Percentiles rank a stretch among this genome's conserved stretches.
Conservation (phyloP, 2,113 vertebrate genomes). For the Dipodomys ordii region DNA sequence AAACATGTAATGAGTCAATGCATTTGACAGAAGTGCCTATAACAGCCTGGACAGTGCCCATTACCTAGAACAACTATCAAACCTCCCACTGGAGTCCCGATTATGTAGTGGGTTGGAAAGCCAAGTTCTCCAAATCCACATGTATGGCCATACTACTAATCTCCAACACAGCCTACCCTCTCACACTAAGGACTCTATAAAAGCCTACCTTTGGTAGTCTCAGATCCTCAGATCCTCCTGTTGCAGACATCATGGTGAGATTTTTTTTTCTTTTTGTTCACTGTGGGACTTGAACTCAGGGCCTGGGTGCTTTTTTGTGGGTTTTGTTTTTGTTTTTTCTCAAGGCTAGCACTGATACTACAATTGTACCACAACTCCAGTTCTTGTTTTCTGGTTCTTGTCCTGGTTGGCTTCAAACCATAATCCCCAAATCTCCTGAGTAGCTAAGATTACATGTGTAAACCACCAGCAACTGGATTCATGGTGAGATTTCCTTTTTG, state of each 20-base stretch:
- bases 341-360: no score
- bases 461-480: no score
- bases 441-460: no score
- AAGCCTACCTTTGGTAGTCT: no score
- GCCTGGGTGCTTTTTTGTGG: no score
- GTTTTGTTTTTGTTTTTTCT: no score
- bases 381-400: no score
- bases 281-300: no score
- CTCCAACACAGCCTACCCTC: not conserved
- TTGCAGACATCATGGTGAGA: not conserved
- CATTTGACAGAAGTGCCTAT: not conserved
- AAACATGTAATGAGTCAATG: not conserved
- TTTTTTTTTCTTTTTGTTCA: no score
- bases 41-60: not conserved
- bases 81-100: not conserved
- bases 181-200: not conserved
- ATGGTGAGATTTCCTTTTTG: not conserved
- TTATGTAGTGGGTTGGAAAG: not conserved
- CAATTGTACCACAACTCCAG: no score
- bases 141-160: rapidly evolving
- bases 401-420: no score
- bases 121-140: not conserved
- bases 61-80: not conserved
- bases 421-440: no score
- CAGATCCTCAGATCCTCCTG: not conserved